Conservation (phyloP, 2,888 invertebrate species). For the Meganola albula region DNA sequence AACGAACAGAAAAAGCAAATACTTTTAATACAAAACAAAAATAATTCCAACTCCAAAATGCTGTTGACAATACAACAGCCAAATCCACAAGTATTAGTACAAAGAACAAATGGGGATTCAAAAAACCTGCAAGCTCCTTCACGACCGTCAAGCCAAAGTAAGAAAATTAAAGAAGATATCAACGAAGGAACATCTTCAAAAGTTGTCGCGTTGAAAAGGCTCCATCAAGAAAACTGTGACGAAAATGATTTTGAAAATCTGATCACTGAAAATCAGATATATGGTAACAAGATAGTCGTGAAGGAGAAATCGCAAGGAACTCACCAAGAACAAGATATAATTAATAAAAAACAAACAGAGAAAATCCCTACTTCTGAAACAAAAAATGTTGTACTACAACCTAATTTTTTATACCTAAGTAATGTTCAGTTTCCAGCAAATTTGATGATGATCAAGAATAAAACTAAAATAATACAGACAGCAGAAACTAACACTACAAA, state of each 20-base stretch:
- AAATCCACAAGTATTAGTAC: conserved; percentile 58
- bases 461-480: conserved; percentile 41
- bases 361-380: conserved; percentile 42
- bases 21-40: conserved; percentile 61
- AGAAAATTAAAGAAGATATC: conserved; percentile 63
- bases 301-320: conserved; percentile 71
- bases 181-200: conserved; percentile 55
- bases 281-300: conserved; percentile 76
- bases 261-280: conserved; percentile 75
- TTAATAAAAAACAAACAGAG: conserved; percentile 43
- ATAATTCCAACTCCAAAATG: conserved; percentile 54
- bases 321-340: conserved; percentile 59
- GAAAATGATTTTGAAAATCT: conserved; percentile 76
- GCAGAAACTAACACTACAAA: conserved; percentile 36
- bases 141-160: conserved; percentile 60
- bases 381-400: conserved; percentile 60
- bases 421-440: conserved; percentile 68
- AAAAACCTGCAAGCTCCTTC: conserved; percentile 73
- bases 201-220: conserved; percentile 67
- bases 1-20: conserved; percentile 63
- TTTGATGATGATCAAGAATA: conserved; percentile 68
- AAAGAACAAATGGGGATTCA: conserved; percentile 59
- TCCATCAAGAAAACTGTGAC: conserved; percentile 69
- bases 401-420: conserved; percentile 66
- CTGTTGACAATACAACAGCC: conserved; percentile 58